phyloP scores from a whole-genome alignment of 2,113 vertebrate genomes.

The Bubalus kerabau region DNA sequence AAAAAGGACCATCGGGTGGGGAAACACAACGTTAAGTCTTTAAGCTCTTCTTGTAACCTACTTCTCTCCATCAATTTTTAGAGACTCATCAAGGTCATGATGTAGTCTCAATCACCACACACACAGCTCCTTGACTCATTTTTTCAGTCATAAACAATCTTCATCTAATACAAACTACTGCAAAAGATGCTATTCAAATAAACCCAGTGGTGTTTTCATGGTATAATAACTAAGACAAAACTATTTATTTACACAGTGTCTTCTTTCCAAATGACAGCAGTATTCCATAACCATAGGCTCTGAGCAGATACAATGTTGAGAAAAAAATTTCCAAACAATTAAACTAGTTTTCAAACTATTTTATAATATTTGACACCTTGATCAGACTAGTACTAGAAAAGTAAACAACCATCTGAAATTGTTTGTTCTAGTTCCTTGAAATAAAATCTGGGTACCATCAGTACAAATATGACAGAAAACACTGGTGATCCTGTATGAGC shows the following conservation, averaged over 20 bases:
- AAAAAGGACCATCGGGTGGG: neutral
- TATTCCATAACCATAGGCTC: neutral
- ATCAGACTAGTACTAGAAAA: constrained; percentile 1
- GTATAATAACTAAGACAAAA: neutral
- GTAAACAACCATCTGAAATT: neutral
- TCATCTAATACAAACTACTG: constrained; percentile 6
- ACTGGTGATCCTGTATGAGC: neutral
- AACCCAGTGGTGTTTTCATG: neutral
- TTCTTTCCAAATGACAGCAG: neutral
- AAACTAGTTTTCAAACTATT: constrained; percentile 13
- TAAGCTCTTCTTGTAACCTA: neutral
- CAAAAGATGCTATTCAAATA: constrained; percentile 20
- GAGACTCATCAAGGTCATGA: neutral
- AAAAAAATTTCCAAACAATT: constrained; percentile 22
- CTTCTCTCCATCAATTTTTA: neutral
- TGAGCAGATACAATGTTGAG: neutral
- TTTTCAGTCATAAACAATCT: neutral
- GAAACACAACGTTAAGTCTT: neutral
- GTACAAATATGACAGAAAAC: constrained; percentile 25
- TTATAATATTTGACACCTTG: neutral
- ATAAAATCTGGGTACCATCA: neutral
- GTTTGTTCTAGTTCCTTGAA: neutral
- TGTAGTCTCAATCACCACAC: neutral
- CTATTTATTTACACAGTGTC: neutral
- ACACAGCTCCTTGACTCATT: neutral